Percentiles rank a stretch among this genome's conserved stretches.
Conservation (phyloP, 2,888 invertebrate genomes). For the Choristoneura rosaceana region DNA sequence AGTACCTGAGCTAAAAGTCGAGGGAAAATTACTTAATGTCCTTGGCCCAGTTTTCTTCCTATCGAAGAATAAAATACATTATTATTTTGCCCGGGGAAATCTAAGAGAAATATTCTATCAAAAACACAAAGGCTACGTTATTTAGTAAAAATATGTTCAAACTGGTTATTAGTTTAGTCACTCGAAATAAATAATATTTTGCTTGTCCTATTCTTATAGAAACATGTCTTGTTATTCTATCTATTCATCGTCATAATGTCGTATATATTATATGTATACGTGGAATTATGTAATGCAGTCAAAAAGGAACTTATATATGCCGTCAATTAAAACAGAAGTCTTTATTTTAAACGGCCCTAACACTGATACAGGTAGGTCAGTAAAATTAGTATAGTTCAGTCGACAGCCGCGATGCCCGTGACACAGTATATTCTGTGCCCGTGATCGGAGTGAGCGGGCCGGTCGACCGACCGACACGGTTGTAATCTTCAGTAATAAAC, state of each 20-base stretch:
- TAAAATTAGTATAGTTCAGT: background rate
- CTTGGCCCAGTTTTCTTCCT: constrained; percentile 7
- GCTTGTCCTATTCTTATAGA: background rate
- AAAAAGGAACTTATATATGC: too few relatives aligned
- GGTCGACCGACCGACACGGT: constrained; percentile 51
- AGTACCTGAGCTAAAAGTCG: constrained; percentile 1
- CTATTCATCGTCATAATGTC: background rate
- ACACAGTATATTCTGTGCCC: too few relatives aligned
- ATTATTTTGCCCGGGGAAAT: constrained; percentile 4
- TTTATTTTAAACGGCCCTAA: background rate
- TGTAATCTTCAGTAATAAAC: constrained; percentile 71
- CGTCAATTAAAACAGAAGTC: background rate
- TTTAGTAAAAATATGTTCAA: background rate
- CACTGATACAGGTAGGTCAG: background rate
- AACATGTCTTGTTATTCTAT: background rate
- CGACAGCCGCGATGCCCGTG: background rate
- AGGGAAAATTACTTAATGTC: constrained; percentile 13
- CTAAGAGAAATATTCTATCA: background rate
- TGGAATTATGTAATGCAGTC: too few relatives aligned
- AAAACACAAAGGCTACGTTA: background rate
- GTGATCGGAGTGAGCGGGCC: constrained; percentile 47
- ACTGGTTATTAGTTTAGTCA: background rate
- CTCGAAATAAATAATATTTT: background rate
- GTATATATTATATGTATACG: too few relatives aligned
- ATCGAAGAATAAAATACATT: constrained; percentile 13